Conservation (phyloP, 2,888 invertebrate species). For the Amorpha juglandis region DNA sequence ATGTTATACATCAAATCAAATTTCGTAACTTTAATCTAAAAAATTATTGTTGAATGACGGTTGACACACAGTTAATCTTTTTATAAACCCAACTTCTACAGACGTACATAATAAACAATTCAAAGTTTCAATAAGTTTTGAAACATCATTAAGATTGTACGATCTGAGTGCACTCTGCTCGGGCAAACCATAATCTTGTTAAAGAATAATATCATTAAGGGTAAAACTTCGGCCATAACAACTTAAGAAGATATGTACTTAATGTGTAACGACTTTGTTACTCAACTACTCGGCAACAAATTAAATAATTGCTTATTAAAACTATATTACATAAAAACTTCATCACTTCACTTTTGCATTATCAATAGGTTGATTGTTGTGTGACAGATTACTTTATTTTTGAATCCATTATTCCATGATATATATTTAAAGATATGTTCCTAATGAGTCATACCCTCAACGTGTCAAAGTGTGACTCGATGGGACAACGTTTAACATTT, state of each 20-base stretch:
- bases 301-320: conserved; percentile 25
- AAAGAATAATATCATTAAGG: conserved; percentile 25
- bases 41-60: no score
- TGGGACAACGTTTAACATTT: no score
- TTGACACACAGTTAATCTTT: not conserved
- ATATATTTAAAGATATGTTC: no score
- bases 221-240: conserved; percentile 26
- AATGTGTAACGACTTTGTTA: conserved; percentile 12
- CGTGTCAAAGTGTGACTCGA: no score
- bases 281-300: conserved; percentile 10
- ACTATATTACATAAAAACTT: not conserved
- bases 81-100: not conserved
- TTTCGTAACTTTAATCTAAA: no score
- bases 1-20: no score
- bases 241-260: conserved; percentile 23
- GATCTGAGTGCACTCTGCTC: conserved; percentile 38
- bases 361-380: not conserved
- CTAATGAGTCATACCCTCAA: no score
- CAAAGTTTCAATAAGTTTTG: conserved; percentile 41
- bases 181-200: conserved; percentile 23
- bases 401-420: no score
- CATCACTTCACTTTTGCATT: not conserved
- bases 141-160: conserved; percentile 40
- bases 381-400: no score
- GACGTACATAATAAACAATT: conserved; percentile 37